Conservation (phyloP, 1,140 invertebrate genomes). For the Drosophila busckii region DNA sequence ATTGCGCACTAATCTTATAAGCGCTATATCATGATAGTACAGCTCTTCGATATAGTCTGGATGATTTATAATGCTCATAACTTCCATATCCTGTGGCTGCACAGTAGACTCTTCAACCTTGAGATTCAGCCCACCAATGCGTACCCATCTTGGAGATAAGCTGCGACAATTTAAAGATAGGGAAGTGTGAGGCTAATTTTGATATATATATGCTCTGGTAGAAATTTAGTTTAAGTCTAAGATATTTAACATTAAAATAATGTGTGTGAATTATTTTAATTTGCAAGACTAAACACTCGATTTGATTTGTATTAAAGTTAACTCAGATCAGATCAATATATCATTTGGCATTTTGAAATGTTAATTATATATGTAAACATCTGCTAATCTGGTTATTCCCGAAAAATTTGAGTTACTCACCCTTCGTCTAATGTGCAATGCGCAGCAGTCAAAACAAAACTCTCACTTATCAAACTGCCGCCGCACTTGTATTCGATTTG, state of each 20-base stretch:
- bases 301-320: no score
- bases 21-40: constrained; percentile 69
- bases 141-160: constrained; percentile 48
- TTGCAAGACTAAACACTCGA: no score
- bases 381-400: not conserved
- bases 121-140: constrained; percentile 64
- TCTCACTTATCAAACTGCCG: constrained; percentile 78
- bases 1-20: constrained; percentile 37
- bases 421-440: constrained; percentile 58
- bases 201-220: no score
- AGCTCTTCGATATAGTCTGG: constrained; percentile 43
- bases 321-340: no score
- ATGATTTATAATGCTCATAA: constrained; percentile 39
- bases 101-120: constrained; percentile 34
- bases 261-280: no score
- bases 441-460: constrained; percentile 67
- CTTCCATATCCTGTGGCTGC: constrained; percentile 39
- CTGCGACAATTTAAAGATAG: constrained; percentile 26
- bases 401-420: constrained; percentile 57
- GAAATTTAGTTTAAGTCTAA: no score
- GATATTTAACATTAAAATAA: no score
- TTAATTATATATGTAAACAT: no score
- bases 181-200: no score
- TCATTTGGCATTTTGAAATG: no score
- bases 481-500: constrained; percentile 73